Evolutionary conservation across 2,113 vertebrate species (phyloP), one percentile per base, ranked within the genome.

Genomic region (Sminthopsis crassicaudata): DNA sequence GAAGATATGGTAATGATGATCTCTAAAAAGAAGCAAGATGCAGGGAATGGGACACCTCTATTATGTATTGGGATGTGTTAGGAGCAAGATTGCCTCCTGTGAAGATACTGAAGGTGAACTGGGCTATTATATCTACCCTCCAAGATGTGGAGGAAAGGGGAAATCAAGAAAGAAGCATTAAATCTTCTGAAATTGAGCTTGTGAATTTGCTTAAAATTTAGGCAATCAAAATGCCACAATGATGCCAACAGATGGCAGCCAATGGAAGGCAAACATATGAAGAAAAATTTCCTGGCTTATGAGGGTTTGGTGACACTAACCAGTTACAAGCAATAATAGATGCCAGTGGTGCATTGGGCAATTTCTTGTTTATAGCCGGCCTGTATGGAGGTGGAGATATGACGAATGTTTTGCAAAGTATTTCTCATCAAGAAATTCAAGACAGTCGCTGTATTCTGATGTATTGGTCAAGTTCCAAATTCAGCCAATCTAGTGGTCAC

Each of bases 341-440:
- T 0, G 12, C 24, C 36, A 92, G 93, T 0, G 1, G 48, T 8
- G 19, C n/a, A 24, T n/a, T 53, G 94, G 88, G 95, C 25, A 53
- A 1, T 94, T 91, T 90, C 23, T 14, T 2, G 76, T 57, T 92
- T 76, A 89, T 50, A 60, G 92, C 91, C 6, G 91, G 94, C 90
- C 90, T 95, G 95, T 91, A 0, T 5, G 60, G 3, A 95, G 92
- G 53, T 90, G 95, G 90, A 96, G 93, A 92, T 2, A 27, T 0
- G 92, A 26, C 0, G 0, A 36, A 76, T 76, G 93, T 27, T 92
- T 53, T 95, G 90, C 91, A 60, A 0, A 23, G 91, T 1, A 42
- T 88, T 95, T 60, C 92, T 95, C 92, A 95, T 67, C 25, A 95
- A 96, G 96, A 95, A 92, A 51, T 10, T 42, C 96, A 91, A 97